phyloP scores from a whole-genome alignment of 2,113 vertebrate genomes.

The Ceyx cyanopectus region DNA sequence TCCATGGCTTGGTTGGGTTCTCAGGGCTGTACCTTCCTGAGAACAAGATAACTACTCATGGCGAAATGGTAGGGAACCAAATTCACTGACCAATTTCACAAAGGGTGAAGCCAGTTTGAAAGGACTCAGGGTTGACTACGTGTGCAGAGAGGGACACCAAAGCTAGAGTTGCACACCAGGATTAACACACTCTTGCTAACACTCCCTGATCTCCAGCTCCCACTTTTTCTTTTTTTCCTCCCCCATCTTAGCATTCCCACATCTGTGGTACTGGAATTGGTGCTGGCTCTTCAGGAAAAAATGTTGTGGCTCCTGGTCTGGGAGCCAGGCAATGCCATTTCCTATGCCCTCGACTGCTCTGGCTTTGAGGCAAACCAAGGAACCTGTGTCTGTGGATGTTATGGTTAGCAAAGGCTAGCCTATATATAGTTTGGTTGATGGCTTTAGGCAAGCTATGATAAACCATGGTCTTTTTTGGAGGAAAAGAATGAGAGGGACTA shows the following conservation, averaged over 20 bases:
- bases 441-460: constrained; percentile 30
- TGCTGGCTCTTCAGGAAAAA: constrained; percentile 45
- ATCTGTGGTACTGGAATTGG: neutral
- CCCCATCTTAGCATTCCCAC: neutral
- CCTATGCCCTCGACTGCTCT: constrained; percentile 12
- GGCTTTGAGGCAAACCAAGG: constrained; percentile 44
- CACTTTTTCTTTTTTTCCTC: neutral
- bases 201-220: neutral
- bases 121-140: neutral
- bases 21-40: neutral
- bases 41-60: neutral
- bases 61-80: neutral
- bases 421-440: constrained; percentile 56
- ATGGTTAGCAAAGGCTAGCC: constrained; percentile 4
- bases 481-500: constrained; percentile 43
- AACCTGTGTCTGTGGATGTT: constrained; percentile 61
- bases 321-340: constrained; percentile 34
- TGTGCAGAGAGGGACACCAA: neutral
- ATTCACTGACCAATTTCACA: neutral
- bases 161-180: neutral
- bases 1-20: neutral
- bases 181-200: fast-evolving
- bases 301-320: constrained; percentile 24
- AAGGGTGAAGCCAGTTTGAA: neutral
- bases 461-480: constrained; percentile 38